Percentiles rank a stretch among this genome's conserved stretches.
Conservation (phyloP, 2,113 vertebrate genomes). For the Chlamydotis undulata region DNA sequence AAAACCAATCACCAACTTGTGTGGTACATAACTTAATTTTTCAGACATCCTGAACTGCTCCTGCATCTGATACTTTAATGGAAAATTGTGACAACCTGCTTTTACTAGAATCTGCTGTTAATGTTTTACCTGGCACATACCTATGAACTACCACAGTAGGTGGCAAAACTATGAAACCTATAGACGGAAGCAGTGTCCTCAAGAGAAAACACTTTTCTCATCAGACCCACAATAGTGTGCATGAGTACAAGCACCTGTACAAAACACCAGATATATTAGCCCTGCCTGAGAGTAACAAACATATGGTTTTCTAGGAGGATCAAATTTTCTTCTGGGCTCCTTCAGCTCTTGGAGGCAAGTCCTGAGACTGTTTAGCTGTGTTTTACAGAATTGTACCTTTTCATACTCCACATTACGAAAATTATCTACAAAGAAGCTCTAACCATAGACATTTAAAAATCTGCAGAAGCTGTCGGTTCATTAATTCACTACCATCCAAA, state of each 20-base stretch:
- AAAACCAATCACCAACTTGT: fast-evolving
- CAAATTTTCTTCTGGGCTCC: fast-evolving
- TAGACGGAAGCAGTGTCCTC: not conserved
- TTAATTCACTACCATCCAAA: not conserved
- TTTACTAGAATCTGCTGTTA: not conserved
- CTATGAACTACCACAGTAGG: not conserved
- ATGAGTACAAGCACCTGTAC: not conserved
- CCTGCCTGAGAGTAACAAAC: not conserved
- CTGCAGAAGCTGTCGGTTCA: not conserved
- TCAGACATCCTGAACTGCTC: not conserved
- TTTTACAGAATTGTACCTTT: not conserved
- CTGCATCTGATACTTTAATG: not conserved
- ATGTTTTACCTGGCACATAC: not conserved
- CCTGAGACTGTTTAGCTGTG: not conserved
- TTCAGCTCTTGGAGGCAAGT: not conserved
- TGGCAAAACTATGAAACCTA: not conserved
- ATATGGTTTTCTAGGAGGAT: not conserved
- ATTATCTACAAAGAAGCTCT: fast-evolving
- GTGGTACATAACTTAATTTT: not conserved
- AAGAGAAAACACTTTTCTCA: not conserved
- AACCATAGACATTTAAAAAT: not conserved
- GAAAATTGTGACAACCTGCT: not conserved
- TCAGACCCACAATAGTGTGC: fast-evolving
- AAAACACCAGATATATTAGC: not conserved
- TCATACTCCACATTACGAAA: not conserved